These are phyloP conservation scores for Philereme transversata DNA, from an alignment of 2,888 invertebrate genomes.

Conservation along the genomic window DNA sequence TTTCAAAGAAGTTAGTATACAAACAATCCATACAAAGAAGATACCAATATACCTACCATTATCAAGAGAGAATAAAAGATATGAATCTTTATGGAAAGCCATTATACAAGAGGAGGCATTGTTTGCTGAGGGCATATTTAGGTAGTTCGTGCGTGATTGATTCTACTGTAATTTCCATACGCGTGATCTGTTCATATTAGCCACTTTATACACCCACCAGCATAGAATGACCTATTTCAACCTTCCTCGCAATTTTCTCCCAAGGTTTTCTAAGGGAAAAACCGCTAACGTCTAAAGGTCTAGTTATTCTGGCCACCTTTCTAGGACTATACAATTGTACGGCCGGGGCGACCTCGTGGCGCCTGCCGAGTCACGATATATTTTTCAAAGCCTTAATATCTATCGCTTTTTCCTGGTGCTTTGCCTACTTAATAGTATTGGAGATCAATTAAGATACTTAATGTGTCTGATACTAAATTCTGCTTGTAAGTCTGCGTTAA, in stretches of 20 bases:
- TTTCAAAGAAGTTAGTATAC: too few relatives aligned
- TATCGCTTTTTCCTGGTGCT: constrained; percentile 53
- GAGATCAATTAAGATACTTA: constrained; percentile 38
- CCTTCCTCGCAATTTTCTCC: constrained; percentile 34
- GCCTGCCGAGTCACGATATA: constrained; percentile 81
- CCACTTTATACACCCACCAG: constrained; percentile 72
- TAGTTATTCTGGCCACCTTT: constrained; percentile 56
- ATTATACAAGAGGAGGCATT: constrained; percentile 66
- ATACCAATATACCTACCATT: constrained; percentile 26
- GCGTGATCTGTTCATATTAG: constrained; percentile 80
- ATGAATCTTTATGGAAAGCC: constrained; percentile 63
- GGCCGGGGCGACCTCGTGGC: constrained; percentile 75
- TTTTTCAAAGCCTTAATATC: constrained; percentile 72
- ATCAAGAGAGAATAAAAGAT: constrained; percentile 50
- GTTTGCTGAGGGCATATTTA: constrained; percentile 73
- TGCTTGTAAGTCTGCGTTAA: constrained; percentile 3
- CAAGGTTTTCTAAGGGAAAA: constrained; percentile 42
- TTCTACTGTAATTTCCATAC: constrained; percentile 82
- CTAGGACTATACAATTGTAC: constrained; percentile 74
- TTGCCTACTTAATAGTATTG: constrained; percentile 44
- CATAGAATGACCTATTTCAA: constrained; percentile 43
- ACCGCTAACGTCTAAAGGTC: constrained; percentile 55
- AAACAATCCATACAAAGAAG: too few relatives aligned
- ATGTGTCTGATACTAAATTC: constrained; percentile 8
- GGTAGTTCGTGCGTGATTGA: constrained; percentile 81